Conservation (phyloP, 1,140 invertebrate genomes). For the Aradophagus sp. region DNA sequence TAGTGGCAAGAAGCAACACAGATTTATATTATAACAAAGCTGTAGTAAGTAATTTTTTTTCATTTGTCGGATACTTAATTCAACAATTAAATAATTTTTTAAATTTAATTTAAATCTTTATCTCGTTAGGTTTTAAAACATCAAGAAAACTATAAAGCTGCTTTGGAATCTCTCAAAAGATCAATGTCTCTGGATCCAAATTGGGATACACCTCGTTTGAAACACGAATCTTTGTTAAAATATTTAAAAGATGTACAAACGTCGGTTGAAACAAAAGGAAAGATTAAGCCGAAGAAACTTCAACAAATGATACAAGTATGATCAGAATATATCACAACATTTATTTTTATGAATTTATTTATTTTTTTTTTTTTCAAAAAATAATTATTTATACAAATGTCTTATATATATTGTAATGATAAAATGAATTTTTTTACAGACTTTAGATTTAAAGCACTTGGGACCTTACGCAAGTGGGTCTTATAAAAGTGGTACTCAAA, state of each 20-base stretch:
- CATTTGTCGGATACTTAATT: slow-evolving; percentile 6
- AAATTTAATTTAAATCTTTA: slow-evolving; percentile 14
- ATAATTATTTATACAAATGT: too few species aligned
- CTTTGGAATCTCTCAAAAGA: slow-evolving; percentile 81
- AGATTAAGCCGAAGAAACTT: slow-evolving; percentile 83
- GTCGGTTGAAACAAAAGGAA: slow-evolving; percentile 81
- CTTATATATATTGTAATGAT: too few species aligned
- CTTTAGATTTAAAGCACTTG: slow-evolving; percentile 77
- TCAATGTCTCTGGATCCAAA: slow-evolving; percentile 82
- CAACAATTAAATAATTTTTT: slow-evolving; percentile 28
- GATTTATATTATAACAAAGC: slow-evolving; percentile 92
- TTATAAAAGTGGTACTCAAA: slow-evolving; percentile 75
- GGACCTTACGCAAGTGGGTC: slow-evolving; percentile 79
- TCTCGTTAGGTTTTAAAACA: slow-evolving; percentile 83
- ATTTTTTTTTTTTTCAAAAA: slow-evolving; percentile 70
- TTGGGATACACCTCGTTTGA: slow-evolving; percentile 81
- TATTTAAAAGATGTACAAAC: slow-evolving; percentile 82
- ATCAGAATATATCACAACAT: slow-evolving; percentile 70
- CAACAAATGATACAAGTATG: slow-evolving; percentile 55
- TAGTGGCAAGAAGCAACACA: slow-evolving; percentile 81
- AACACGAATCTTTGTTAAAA: slow-evolving; percentile 78
- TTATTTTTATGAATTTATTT: slow-evolving; percentile 68
- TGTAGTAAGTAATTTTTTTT: slow-evolving; percentile 78
- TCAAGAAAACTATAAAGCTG: slow-evolving; percentile 84
- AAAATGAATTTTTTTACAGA: slow-evolving; percentile 61